These are phyloP conservation scores for Diacarnus erythraeanus DNA, from an alignment of 37 sponge, comb jelly and placozoan species.

Conservation along the genomic window DNA sequence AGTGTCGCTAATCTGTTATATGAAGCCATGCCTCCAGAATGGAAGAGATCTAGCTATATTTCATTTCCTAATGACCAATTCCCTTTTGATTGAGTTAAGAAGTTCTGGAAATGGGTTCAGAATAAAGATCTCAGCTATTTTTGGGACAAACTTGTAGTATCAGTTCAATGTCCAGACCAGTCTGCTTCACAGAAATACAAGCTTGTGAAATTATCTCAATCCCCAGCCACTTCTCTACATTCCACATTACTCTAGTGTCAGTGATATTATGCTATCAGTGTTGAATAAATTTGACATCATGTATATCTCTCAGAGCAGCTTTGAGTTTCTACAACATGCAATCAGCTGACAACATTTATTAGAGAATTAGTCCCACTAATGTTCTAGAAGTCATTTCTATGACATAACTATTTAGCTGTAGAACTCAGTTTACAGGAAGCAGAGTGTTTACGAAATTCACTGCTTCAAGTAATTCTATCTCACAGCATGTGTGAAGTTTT, in stretches of 20 bases:
- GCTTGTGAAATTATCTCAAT: neutral
- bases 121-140: constrained; percentile 2
- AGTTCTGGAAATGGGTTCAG: constrained; percentile 47
- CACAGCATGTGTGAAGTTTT: neutral
- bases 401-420: no score
- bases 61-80: neutral
- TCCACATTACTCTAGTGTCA: neutral
- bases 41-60: neutral
- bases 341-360: neutral
- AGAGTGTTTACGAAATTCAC: neutral
- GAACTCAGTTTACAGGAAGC: no score
- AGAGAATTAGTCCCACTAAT: neutral
- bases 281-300: neutral
- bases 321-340: neutral
- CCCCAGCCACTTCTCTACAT: neutral
- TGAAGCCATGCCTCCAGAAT: neutral
- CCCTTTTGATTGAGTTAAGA: constrained; percentile 10
- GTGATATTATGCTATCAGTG: neutral
- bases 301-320: neutral
- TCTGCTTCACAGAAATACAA: neutral
- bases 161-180: neutral
- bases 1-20: neutral
- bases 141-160: constrained; percentile 5
- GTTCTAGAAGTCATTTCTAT: neutral
- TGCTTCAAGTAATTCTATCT: neutral